These are phyloP conservation scores for Microctenopoma stevenorrisi DNA, from an alignment of 2,797 vertebrate species.

Conservation along the genomic window DNA sequence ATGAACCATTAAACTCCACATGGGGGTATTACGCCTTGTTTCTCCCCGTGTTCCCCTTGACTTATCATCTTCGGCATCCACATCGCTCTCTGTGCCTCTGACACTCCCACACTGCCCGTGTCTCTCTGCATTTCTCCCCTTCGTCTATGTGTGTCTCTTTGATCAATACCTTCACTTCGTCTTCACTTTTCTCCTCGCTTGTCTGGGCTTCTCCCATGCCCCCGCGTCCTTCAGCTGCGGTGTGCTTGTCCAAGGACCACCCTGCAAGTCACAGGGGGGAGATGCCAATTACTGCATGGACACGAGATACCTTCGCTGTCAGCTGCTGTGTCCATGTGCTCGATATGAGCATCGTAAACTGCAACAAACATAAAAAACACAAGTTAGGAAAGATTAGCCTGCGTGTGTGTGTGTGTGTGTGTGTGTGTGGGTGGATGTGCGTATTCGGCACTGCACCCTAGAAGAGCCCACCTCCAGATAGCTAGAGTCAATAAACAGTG, in stretches of 20 bases:
- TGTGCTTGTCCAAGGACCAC: conserved; percentile 32
- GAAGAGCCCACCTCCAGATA: conserved; percentile 40
- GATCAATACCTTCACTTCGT: conserved; percentile 66
- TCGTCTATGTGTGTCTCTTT: conserved; percentile 22
- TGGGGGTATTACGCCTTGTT: conserved; percentile 61
- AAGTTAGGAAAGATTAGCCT: conserved; percentile 28
- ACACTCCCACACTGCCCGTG: background rate
- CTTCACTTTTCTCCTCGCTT: conserved; percentile 51
- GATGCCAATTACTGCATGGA: conserved; percentile 63
- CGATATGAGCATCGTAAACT: conserved; percentile 27
- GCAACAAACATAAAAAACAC: conserved; percentile 12
- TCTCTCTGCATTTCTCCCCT: conserved; percentile 37
- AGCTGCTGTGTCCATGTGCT: conserved; percentile 32
- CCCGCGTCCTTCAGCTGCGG: conserved; percentile 48
- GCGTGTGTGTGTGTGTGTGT: conserved; percentile 3
- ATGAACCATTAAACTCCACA: conserved; percentile 69
- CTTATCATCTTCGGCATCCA: conserved; percentile 46
- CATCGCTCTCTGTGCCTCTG: conserved; percentile 25
- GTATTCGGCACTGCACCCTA: conserved; percentile 30
- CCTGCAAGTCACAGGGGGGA: conserved; percentile 46
- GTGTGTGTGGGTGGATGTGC: conserved; percentile 2
- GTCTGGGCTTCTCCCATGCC: conserved; percentile 45
- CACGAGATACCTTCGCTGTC: conserved; percentile 23
- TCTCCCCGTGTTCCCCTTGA: conserved; percentile 55
- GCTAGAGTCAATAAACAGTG: conserved; percentile 69